Percentiles rank a stretch among this genome's conserved stretches.
These are phyloP conservation scores for Euthynnus affinis DNA, from an alignment of 2,797 vertebrate genomes.

Conservation along the genomic window DNA sequence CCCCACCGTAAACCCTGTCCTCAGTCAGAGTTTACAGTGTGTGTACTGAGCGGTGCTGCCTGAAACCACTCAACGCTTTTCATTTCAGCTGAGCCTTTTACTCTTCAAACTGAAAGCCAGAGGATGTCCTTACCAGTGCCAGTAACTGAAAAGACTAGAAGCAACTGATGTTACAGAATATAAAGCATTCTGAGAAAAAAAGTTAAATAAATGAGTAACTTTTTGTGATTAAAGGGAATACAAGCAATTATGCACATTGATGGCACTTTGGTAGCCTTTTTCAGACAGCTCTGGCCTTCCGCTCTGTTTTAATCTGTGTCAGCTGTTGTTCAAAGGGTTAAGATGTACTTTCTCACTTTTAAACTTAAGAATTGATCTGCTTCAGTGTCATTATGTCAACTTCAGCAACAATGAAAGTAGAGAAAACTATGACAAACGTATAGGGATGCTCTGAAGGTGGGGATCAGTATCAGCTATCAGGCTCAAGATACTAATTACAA, in stretches of 20 bases:
- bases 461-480: not conserved
- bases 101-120: constrained; percentile 8
- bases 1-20: not conserved
- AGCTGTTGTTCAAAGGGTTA: not conserved
- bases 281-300: not conserved
- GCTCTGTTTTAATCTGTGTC: not conserved
- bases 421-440: not conserved
- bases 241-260: not conserved
- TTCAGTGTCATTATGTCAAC: not conserved
- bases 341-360: not conserved
- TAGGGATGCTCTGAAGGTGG: not conserved
- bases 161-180: not conserved
- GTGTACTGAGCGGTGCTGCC: not conserved
- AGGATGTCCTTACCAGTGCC: not conserved
- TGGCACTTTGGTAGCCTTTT: not conserved
- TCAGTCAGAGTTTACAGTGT: not conserved
- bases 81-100: constrained; percentile 14
- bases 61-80: constrained; percentile 5
- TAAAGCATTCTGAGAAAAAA: not conserved
- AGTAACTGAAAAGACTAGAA: not conserved
- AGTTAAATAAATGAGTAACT: not conserved
- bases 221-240: not conserved
- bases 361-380: not conserved
- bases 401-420: not conserved
- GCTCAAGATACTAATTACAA: not conserved